Evolutionary conservation across 1,140 invertebrate genomes (phyloP), one percentile per base, ranked within the genome.

Genomic region (Teleogryllus occipitalis): DNA sequence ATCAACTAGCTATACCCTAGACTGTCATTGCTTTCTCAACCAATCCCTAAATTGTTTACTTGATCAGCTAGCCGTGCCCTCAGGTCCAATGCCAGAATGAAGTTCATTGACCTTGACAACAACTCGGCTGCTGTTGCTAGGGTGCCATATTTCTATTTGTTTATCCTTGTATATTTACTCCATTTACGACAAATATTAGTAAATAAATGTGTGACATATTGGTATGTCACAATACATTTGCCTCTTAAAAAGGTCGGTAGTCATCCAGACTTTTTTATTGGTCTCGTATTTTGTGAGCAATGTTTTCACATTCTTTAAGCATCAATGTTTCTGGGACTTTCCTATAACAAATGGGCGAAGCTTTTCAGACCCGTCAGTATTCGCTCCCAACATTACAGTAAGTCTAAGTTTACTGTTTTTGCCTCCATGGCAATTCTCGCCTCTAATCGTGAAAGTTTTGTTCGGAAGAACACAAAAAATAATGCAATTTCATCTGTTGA

Each of bases 401-500:
- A 88, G 81, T 74, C 86, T n/a, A n/a, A n/a, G n/a, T n/a, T n/a
- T n/a, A n/a, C n/a, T 81, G 18, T 83, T 74, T 81, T 88, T 87
- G 77, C 85, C 84, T 81, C 85, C 84, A 47, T 81, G 81, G 81
- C 84, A 87, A 75, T 81, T 82, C 81, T 85, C 27, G 27, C 27
- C 81, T 78, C 83, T 85, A 21, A 83, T 82, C 14, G 79, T 76
- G 12, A 83, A 54, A 4, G 83, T 83, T 78, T 83, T 81, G 15
- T 82, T 82, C 75, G 84, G 86, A 80, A 86, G 82, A 74, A 82
- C 82, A 82, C 84, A 83, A 76, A 82, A 88, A 82, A 88, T 1
- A 39, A 5, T n/a, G 85, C 86, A 12, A 84, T 85, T 83, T 88
- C 86, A 83, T 88, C 86, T 76, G 84, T 84, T 88, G 80, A 85